These are phyloP conservation scores for Drosophila dunni DNA, from an alignment of 1,140 invertebrate species.

Conservation along the genomic window DNA sequence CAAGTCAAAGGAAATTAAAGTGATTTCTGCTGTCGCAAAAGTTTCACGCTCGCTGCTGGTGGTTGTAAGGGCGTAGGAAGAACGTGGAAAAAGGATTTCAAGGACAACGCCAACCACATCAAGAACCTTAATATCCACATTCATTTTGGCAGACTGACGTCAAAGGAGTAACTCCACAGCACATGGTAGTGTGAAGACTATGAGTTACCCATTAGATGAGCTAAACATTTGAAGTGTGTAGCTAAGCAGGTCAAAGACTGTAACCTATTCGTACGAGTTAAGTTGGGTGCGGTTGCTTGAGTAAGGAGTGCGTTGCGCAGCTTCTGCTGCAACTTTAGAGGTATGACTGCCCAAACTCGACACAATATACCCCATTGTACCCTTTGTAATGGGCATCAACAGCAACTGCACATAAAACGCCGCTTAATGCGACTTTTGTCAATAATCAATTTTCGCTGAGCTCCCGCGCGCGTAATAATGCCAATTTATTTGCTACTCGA, in stretches of 20 bases:
- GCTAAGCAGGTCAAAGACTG: too few relatives aligned
- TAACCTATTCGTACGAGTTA: too few relatives aligned
- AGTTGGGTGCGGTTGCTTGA: too few relatives aligned
- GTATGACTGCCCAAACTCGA: too few relatives aligned
- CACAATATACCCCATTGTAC: too few relatives aligned
- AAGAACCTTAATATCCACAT: conserved; percentile 59
- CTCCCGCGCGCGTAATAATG: conserved; percentile 68
- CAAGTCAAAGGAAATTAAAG: conserved; percentile 56
- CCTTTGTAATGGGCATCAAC: not conserved
- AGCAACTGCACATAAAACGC: conserved; percentile 69
- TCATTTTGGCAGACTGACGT: conserved; percentile 8
- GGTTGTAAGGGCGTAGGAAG: conserved; percentile 1
- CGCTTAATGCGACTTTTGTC: conserved; percentile 70
- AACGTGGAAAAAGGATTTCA: conserved; percentile 50
- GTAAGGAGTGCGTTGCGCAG: too few relatives aligned
- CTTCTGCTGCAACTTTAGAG: too few relatives aligned
- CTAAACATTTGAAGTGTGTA: too few relatives aligned
- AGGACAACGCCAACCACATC: conserved; percentile 68
- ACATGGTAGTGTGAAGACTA: too few relatives aligned
- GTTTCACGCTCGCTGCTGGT: conserved; percentile 19
- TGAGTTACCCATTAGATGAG: too few relatives aligned
- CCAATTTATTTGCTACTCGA: conserved; percentile 69
- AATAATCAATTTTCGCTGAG: conserved; percentile 80
- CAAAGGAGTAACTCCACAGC: not conserved
- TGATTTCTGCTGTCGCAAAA: conserved; percentile 31